These are phyloP conservation scores for Sarcophaga rosellei DNA, from an alignment of 2,888 invertebrate genomes.

Conservation along the genomic window DNA sequence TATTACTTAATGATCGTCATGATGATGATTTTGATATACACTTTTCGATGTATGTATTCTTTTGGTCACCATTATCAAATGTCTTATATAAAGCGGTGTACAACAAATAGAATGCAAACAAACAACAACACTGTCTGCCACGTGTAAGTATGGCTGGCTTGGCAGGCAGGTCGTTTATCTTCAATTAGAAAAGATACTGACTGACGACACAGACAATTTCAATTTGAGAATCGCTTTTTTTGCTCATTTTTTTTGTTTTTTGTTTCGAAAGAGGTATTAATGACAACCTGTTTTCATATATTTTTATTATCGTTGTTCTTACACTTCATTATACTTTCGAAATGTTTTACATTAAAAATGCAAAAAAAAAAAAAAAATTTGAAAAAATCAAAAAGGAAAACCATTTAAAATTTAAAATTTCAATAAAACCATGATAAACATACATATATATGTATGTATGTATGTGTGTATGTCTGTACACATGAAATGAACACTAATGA, in stretches of 20 bases:
- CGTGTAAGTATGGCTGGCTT: slow-evolving; percentile 27
- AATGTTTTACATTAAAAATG: slow-evolving; percentile 26
- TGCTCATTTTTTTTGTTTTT: not conserved
- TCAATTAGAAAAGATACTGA: slow-evolving; percentile 45
- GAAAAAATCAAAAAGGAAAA: not conserved
- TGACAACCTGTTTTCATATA: slow-evolving; percentile 50
- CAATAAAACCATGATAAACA: too few species aligned
- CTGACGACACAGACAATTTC: not conserved
- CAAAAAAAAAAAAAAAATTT: not conserved
- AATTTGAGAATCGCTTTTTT: too few species aligned
- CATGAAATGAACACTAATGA: too few species aligned
- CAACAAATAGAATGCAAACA: too few species aligned
- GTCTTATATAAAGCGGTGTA: too few species aligned
- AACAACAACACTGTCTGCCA: slow-evolving; percentile 30
- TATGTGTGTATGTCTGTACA: too few species aligned
- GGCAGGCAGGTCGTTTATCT: slow-evolving; percentile 19
- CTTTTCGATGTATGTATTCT: slow-evolving; percentile 4
- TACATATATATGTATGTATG: too few species aligned
- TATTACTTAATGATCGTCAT: slow-evolving; percentile 49
- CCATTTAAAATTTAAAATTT: too few species aligned
- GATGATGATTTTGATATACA: slow-evolving; percentile 18
- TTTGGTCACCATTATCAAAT: not conserved
- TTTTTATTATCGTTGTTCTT: slow-evolving; percentile 5
- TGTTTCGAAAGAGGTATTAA: slow-evolving; percentile 17
- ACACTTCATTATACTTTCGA: slow-evolving; percentile 9